Evolutionary conservation across 2,113 vertebrate genomes (phyloP), one percentile per base, ranked within the genome.

Genomic region (Sorex araneus): DNA sequence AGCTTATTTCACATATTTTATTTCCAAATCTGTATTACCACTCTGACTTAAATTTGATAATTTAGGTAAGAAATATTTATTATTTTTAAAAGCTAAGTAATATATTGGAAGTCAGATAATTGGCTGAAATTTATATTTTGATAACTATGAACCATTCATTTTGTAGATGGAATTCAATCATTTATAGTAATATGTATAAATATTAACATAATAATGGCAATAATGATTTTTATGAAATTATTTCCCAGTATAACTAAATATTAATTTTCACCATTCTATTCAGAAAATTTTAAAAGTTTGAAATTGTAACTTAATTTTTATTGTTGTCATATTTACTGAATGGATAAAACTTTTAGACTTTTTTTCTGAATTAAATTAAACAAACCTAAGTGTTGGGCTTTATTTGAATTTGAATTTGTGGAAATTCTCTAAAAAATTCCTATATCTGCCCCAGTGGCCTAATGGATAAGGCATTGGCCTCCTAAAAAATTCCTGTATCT

Each of bases 381-480:
- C 40, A 60, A 78, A 15, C 9, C 47, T 63, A 70, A 47, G 63
- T 79, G 5, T 28, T 50, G 21, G 63, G 8, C 34, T 80, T 79
- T 69, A 19, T n/a, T 30, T 73, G n/a, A n/a, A 32, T 66, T 67
- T 77, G 36, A 13, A 36, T 73, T 36, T 78, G 60, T 8, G 67
- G 15, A 85, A 73, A 80, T 28, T 47, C 45, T 18, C n/a, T 74
- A 16, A 3, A n/a, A 63, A 30, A 84, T 78, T 32, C n/a, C 63
- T n/a, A 84, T 36, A 87, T 79, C 3, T 64, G 96, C 95, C 94
- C 96, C 96, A 96, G 97, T 97, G 97, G 97, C 98, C 97, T 98
- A 98, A 98, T 98, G 98, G 98, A 98, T 98, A 98, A 98, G 97
- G 97, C 97, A 97, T 95, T 97, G 97, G 97, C 97, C 97, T 98